Conservation (phyloP, 2,113 vertebrate genomes). For the Candoia aspera region DNA sequence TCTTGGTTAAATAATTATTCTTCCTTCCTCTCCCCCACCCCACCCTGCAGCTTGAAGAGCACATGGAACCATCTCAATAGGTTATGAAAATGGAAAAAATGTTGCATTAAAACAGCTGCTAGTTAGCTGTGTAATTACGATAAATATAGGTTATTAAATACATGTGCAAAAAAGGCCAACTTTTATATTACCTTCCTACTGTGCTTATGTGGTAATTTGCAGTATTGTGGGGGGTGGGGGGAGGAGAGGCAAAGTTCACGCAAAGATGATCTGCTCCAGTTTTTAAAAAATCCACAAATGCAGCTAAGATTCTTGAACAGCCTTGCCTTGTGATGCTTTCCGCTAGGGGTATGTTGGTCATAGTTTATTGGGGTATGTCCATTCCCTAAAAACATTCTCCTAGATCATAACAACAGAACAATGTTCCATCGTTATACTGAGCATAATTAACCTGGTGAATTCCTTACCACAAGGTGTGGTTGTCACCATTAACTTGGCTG, state of each 20-base stretch:
- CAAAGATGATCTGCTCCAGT: constrained; percentile 13
- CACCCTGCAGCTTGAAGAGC: neutral
- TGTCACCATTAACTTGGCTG: neutral
- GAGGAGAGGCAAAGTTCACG: constrained; percentile 11
- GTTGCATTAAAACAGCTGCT: constrained; percentile 25
- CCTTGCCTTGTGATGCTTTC: neutral
- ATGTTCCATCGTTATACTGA: neutral
- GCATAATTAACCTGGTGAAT: neutral
- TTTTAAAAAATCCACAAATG: neutral
- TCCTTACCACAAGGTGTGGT: neutral
- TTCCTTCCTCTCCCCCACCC: neutral
- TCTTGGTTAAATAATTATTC: constrained; percentile 30
- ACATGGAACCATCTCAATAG: neutral
- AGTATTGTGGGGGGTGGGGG: constrained; percentile 17
- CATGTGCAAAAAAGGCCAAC: constrained; percentile 7
- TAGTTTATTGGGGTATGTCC: neutral
- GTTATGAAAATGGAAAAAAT: constrained; percentile 27
- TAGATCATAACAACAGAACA: too few relatives aligned
- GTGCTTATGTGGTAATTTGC: constrained; percentile 48
- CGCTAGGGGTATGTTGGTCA: neutral
- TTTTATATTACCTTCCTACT: constrained; percentile 20
- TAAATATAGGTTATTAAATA: constrained; percentile 44
- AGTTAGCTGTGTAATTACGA: constrained; percentile 48
- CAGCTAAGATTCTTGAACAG: neutral
- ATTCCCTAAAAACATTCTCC: neutral